These are phyloP conservation scores for Muscicapa comitata DNA, from an alignment of 2,797 vertebrate species.

Conservation along the genomic window DNA sequence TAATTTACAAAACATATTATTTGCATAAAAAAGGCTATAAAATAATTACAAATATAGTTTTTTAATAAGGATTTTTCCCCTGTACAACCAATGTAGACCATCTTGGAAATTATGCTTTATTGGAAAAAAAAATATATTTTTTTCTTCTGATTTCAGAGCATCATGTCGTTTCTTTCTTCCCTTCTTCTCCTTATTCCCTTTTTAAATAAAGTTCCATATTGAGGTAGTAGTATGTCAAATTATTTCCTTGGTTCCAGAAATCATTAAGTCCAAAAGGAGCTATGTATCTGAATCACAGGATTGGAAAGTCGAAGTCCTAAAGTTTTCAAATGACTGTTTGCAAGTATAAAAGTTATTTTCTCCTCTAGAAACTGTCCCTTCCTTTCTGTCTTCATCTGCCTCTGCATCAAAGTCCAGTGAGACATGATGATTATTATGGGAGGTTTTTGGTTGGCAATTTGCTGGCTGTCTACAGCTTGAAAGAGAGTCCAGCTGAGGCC, in stretches of 20 bases:
- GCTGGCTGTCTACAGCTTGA: constrained; percentile 61
- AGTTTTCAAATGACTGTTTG: constrained; percentile 77
- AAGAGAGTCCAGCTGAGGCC: constrained; percentile 77
- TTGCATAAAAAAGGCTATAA: constrained; percentile 81
- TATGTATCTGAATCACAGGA: constrained; percentile 79
- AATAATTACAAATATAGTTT: constrained; percentile 80
- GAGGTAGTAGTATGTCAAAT: constrained; percentile 91
- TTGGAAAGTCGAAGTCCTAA: constrained; percentile 76
- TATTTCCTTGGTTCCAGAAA: constrained; percentile 60
- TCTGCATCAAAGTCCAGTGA: constrained; percentile 77
- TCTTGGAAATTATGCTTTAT: constrained; percentile 60
- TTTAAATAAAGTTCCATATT: constrained; percentile 79
- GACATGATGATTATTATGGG: constrained; percentile 72
- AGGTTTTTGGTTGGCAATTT: constrained; percentile 68
- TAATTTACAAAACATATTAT: constrained; percentile 90
- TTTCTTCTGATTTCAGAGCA: constrained; percentile 64
- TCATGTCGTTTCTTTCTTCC: constrained; percentile 73
- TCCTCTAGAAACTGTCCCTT: constrained; percentile 70
- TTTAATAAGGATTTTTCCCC: constrained; percentile 73
- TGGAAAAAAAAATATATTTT: constrained; percentile 64
- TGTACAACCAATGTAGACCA: constrained; percentile 62
- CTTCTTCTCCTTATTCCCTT: constrained; percentile 5
- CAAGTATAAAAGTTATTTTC: constrained; percentile 65
- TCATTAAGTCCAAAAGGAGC: constrained; percentile 21
- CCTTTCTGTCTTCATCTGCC: constrained; percentile 68